Percentiles rank a stretch among this genome's conserved stretches.
Conservation (phyloP, 2,113 vertebrate genomes). For the Sisor rabdophorus region DNA sequence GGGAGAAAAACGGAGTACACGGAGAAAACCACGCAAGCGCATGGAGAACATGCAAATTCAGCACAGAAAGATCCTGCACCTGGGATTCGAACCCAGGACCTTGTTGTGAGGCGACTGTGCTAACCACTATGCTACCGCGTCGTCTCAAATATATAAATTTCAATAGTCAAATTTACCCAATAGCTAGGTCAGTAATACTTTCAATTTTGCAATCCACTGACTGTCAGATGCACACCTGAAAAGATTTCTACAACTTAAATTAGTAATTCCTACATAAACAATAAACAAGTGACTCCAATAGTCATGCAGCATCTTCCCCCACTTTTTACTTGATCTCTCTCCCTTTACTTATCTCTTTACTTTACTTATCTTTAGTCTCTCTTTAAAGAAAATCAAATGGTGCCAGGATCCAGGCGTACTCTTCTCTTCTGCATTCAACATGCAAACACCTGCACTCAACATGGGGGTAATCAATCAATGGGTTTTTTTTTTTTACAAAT, state of each 20-base stretch:
- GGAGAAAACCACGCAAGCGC: too few species aligned
- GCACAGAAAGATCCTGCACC: too few species aligned
- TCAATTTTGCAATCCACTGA: background rate
- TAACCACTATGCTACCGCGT: too few species aligned
- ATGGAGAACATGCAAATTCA: too few species aligned
- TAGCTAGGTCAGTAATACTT: background rate
- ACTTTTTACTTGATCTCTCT: background rate
- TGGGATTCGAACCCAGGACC: too few species aligned
- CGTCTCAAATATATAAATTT: too few species aligned
- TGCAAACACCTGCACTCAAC: background rate
- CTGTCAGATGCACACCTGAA: background rate
- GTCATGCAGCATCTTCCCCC: background rate
- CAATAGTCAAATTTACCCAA: background rate
- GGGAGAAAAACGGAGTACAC: too few species aligned
- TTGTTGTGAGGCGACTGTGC: too few species aligned
- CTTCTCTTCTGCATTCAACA: background rate
- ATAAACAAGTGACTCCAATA: background rate
- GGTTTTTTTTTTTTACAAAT: background rate
- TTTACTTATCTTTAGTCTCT: constrained; percentile 9
- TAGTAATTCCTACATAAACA: constrained; percentile 12
- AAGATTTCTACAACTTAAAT: background rate
- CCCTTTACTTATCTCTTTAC: constrained; percentile 19
- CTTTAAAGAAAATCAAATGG: background rate
- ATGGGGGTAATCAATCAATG: constrained; percentile 1
- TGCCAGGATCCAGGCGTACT: background rate